These are phyloP conservation scores for Strigamia transsilvanica DNA, from an alignment of 2,888 invertebrate species.

Conservation along the genomic window DNA sequence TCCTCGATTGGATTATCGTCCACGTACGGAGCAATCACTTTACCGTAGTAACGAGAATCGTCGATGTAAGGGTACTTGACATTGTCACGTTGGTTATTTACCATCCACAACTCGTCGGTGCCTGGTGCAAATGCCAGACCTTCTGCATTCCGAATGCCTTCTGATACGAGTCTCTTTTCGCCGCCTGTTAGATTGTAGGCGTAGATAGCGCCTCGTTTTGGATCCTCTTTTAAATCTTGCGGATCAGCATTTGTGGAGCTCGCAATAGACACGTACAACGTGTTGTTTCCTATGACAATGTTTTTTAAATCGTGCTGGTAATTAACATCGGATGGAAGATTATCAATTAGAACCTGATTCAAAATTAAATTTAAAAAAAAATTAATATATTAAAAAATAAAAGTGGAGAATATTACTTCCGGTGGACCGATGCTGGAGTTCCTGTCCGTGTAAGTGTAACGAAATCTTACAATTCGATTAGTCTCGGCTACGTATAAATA, in stretches of 20 bases:
- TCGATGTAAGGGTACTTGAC: slow-evolving; percentile 44
- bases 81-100: slow-evolving; percentile 28
- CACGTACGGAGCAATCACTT: slow-evolving; percentile 8
- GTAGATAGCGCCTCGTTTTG: slow-evolving; percentile 48
- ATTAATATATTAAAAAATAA: too few relatives aligned
- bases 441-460: background rate
- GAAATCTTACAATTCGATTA: background rate
- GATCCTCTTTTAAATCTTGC: background rate
- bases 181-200: background rate
- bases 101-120: slow-evolving; percentile 46
- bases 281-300: slow-evolving; percentile 12
- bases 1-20: slow-evolving; percentile 46
- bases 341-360: background rate
- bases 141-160: slow-evolving; percentile 50
- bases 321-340: background rate
- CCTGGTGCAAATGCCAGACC: slow-evolving; percentile 49
- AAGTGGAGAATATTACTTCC: background rate
- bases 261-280: slow-evolving; percentile 43
- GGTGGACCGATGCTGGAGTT: background rate
- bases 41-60: slow-evolving; percentile 8
- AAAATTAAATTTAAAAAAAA: background rate
- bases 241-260: slow-evolving; percentile 48
- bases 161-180: background rate
- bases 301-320: slow-evolving; percentile 15
- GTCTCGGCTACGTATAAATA: slow-evolving; percentile 43